phyloP scores from a whole-genome alignment of 2,113 vertebrate species.

The Todiramphus saurophagus region DNA sequence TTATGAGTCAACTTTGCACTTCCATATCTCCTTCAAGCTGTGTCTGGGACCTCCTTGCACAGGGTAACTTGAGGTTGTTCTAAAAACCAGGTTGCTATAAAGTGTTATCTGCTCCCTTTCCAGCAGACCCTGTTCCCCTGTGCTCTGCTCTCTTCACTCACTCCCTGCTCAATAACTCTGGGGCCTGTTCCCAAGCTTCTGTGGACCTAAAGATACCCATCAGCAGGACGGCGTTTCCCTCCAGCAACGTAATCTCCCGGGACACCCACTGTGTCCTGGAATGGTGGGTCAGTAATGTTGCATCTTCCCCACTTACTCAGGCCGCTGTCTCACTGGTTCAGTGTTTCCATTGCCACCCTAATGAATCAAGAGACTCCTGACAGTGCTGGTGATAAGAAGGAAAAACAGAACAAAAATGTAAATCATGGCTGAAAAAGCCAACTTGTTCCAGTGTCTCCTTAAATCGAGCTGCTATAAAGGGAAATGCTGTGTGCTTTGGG shows the following conservation, averaged over 20 bases:
- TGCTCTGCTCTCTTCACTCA: background rate
- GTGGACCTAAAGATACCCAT: background rate
- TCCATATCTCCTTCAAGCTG: background rate
- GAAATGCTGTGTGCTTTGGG: background rate
- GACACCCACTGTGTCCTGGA: background rate
- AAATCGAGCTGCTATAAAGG: background rate
- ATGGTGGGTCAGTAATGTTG: background rate
- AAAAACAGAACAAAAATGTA: background rate
- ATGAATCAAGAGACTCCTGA: background rate
- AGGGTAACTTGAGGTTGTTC: background rate
- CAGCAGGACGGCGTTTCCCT: background rate
- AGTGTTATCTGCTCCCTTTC: background rate
- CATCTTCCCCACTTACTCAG: background rate
- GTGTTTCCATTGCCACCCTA: background rate
- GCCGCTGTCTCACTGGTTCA: background rate
- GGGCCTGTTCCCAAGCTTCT: background rate
- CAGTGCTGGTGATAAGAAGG: slow-evolving; percentile 1
- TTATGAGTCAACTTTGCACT: background rate
- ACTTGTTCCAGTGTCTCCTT: background rate
- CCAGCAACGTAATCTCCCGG: background rate
- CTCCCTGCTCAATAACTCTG: background rate
- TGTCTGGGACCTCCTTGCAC: background rate
- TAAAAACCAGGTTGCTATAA: background rate
- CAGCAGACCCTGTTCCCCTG: background rate
- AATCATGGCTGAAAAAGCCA: background rate